A percentile compares a stretch with the other conserved stretches of the same genome.
Evolutionary conservation across 2,888 invertebrate genomes (phyloP).

Genomic region (Apamea epomidion): DNA sequence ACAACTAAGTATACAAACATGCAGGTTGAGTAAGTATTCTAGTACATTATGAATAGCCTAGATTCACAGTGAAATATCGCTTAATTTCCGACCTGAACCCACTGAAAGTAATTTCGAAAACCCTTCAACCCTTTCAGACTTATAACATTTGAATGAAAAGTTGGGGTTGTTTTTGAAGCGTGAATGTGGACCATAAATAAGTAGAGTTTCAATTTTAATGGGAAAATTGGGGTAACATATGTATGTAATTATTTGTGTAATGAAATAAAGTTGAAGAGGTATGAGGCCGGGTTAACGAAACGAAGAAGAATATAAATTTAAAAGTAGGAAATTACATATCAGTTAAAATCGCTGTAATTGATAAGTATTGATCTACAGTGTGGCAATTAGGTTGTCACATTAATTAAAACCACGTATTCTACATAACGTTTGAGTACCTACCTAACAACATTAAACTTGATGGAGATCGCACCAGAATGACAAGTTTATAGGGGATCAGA

Average conservation of each 20-base stretch:
- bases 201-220: conserved; percentile 62
- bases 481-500: too few species aligned
- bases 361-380: background rate
- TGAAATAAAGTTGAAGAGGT: conserved; percentile 29
- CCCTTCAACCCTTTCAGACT: conserved; percentile 63
- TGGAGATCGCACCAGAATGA: too few species aligned
- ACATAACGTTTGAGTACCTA: too few species aligned
- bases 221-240: conserved; percentile 63
- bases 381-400: background rate
- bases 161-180: conserved; percentile 64
- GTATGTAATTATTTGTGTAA: conserved; percentile 58
- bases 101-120: conserved; percentile 70
- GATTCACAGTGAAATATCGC: conserved; percentile 64
- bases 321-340: background rate
- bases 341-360: background rate
- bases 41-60: conserved; percentile 50
- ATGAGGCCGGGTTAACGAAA: background rate
- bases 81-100: conserved; percentile 69
- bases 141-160: conserved; percentile 65
- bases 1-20: background rate
- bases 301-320: conserved; percentile 1
- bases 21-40: conserved; percentile 15
- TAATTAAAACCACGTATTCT: background rate
- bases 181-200: conserved; percentile 62
- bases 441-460: too few species aligned